A percentile compares a stretch with the other conserved stretches of the same genome.
Evolutionary conservation across 2,113 vertebrate genomes (phyloP).

Genomic region (Cynopterus brachyotis): DNA sequence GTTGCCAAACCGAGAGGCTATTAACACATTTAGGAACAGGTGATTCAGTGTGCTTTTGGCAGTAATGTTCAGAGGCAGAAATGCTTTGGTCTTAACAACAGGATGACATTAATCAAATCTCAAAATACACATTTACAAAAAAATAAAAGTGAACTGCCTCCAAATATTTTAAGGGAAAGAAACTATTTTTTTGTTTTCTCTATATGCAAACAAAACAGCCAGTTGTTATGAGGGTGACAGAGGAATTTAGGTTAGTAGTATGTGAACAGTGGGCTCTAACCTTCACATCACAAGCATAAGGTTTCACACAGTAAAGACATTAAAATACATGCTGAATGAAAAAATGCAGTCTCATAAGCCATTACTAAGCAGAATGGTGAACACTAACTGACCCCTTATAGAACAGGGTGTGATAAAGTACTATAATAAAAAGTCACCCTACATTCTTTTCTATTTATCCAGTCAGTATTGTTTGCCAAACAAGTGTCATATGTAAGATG

Average conservation of each 20-base stretch:
- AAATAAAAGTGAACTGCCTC: background rate
- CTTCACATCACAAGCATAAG: background rate
- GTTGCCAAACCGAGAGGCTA: background rate
- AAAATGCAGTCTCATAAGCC: background rate
- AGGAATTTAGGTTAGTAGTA: background rate
- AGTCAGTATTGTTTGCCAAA: slow-evolving; percentile 19
- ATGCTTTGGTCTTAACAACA: background rate
- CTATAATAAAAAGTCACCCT: background rate
- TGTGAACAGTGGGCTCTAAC: background rate
- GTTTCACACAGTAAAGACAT: background rate
- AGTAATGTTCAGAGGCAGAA: background rate
- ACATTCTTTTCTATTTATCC: background rate
- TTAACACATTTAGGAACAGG: background rate
- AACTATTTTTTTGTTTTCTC: background rate
- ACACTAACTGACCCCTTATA: background rate
- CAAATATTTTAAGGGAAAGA: background rate
- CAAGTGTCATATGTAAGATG: background rate
- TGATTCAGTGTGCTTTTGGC: background rate
- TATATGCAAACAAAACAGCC: background rate
- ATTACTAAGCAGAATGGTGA: background rate
- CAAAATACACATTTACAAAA: background rate
- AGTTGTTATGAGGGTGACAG: background rate
- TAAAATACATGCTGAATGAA: background rate
- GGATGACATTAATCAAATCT: background rate
- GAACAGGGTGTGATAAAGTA: background rate